A percentile compares a stretch with the other conserved stretches of the same genome.
phyloP scores from a whole-genome alignment of 2,888 invertebrate genomes.

The Lasioglossum morio region DNA sequence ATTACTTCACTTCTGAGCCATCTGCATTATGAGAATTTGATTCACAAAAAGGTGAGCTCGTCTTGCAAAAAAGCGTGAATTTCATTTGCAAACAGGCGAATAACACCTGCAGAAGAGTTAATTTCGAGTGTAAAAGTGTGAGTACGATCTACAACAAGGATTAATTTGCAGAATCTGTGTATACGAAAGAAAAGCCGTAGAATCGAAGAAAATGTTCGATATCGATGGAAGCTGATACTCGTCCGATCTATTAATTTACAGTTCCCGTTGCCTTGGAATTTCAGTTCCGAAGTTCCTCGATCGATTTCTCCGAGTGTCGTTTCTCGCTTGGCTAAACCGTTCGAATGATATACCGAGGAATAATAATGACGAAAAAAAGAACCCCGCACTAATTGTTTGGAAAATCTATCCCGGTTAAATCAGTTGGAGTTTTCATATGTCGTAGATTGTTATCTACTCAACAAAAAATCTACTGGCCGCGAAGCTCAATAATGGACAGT shows the following conservation, averaged over 20 bases:
- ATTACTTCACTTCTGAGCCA: too few species aligned
- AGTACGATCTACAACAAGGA: background rate
- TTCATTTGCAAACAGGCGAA: background rate
- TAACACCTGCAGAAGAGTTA: background rate
- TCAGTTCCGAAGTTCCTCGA: background rate
- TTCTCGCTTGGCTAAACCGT: background rate
- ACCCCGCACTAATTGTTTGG: too few species aligned
- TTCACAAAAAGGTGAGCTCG: background rate
- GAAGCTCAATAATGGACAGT: too few species aligned
- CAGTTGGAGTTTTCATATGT: too few species aligned
- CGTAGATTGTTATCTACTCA: too few species aligned
- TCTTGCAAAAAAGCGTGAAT: background rate
- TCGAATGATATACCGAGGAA: background rate
- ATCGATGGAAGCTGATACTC: background rate
- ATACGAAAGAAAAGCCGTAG: background rate
- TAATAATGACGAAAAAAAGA: background rate
- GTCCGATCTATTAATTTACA: background rate
- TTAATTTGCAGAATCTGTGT: background rate
- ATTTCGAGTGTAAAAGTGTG: background rate
- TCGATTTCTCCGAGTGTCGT: background rate
- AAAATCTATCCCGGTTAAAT: too few species aligned
- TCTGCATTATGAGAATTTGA: background rate
- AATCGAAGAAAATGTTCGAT: background rate
- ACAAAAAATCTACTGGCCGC: too few species aligned
- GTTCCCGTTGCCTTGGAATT: background rate